phyloP scores from a whole-genome alignment of 2,888 invertebrate genomes.

The Caenorhabditis virilis region DNA sequence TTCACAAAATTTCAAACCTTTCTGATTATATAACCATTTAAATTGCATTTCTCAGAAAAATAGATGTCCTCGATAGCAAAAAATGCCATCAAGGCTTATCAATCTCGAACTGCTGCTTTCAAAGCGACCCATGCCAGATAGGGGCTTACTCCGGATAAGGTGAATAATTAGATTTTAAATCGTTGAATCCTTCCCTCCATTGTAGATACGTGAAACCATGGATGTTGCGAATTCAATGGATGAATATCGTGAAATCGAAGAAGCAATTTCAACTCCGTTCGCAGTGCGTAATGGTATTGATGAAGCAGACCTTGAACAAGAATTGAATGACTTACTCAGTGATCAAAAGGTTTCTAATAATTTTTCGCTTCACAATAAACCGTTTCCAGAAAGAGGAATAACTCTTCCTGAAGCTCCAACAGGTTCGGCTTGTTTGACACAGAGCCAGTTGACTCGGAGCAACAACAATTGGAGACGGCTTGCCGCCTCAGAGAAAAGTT shows the following conservation, averaged over 20 bases:
- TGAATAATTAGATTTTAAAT: too few relatives aligned
- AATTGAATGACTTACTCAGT: conserved; percentile 35
- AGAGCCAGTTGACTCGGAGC: conserved; percentile 11
- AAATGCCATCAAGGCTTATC: conserved; percentile 62
- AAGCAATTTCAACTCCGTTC: conserved; percentile 45
- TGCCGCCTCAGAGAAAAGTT: conserved; percentile 16
- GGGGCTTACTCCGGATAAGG: conserved; percentile 62
- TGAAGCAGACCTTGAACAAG: conserved; percentile 40
- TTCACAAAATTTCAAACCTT: too few relatives aligned
- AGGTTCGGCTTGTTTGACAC: conserved; percentile 27
- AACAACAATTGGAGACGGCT: conserved; percentile 24
- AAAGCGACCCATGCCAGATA: conserved; percentile 59
- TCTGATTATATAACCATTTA: too few relatives aligned
- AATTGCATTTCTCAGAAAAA: too few relatives aligned
- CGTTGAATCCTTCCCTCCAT: too few relatives aligned
- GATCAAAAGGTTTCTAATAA: conserved; percentile 23
- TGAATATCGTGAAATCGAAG: conserved; percentile 62
- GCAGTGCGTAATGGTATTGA: not conserved
- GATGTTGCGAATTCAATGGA: conserved; percentile 61
- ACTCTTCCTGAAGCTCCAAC: conserved; percentile 29
- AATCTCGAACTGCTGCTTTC: conserved; percentile 60
- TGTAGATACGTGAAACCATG: conserved; percentile 65
- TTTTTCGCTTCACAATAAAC: not conserved
- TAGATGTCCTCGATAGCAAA: too few relatives aligned
- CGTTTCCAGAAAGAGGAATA: conserved; percentile 29